A percentile compares a stretch with the other conserved stretches of the same genome.
These are phyloP conservation scores for Volucella zonaria DNA, from an alignment of 2,888 invertebrate genomes.

Conservation along the genomic window DNA sequence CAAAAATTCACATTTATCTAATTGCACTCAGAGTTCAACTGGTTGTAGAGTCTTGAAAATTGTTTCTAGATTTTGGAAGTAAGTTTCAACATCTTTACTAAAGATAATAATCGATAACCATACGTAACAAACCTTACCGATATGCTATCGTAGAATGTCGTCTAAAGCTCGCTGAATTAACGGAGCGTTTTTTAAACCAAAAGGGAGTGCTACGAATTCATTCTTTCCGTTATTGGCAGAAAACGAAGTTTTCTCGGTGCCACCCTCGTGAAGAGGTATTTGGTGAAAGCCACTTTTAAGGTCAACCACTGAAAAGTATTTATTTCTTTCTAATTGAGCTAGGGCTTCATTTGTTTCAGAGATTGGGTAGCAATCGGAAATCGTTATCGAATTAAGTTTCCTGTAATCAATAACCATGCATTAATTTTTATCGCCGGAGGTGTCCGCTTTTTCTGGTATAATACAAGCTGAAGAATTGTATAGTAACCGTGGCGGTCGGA, in stretches of 20 bases:
- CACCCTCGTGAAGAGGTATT: conserved; percentile 47
- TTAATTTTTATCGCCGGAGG: conserved; percentile 1
- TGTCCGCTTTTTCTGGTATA: too few species aligned
- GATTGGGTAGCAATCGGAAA: conserved; percentile 40
- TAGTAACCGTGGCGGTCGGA: too few species aligned
- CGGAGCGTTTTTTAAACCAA: conserved; percentile 52
- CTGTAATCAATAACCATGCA: conserved; percentile 33
- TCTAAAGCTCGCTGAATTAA: conserved; percentile 25
- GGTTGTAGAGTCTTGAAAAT: conserved; percentile 42
- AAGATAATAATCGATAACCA: conserved; percentile 50
- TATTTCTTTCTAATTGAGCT: conserved; percentile 13
- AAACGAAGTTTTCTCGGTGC: conserved; percentile 32
- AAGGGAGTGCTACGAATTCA: conserved; percentile 45
- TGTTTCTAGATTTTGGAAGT: conserved; percentile 37
- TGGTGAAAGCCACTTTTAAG: conserved; percentile 54
- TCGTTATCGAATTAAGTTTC: conserved; percentile 45
- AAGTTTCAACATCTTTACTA: conserved; percentile 25
- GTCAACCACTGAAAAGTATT: conserved; percentile 26
- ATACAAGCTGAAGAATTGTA: too few species aligned
- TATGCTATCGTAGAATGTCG: conserved; percentile 26
- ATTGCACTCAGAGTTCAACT: conserved; percentile 46
- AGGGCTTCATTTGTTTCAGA: conserved; percentile 27
- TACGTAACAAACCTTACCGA: conserved; percentile 36
- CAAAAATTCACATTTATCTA: conserved; percentile 60
- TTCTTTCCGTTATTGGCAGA: conserved; percentile 39